Evolutionary conservation across 2,888 invertebrate genomes (phyloP).

Genomic region (Drosophila tanythrix): DNA sequence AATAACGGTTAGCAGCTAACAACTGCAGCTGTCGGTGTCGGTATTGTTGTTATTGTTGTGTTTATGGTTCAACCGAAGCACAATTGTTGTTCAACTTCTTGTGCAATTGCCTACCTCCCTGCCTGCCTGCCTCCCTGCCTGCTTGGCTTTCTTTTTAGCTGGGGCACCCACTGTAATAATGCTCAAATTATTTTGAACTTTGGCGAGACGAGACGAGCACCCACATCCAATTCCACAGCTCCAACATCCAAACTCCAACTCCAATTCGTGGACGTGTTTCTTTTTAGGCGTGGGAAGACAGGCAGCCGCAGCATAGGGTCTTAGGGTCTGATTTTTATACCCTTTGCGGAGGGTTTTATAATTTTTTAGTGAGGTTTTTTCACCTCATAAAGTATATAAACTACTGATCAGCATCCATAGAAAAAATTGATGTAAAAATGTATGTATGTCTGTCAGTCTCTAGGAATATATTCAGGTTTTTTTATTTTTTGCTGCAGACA

Average conservation of each 20-base stretch:
- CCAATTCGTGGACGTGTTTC: background rate
- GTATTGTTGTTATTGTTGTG: constrained; percentile 21
- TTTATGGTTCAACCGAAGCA: constrained; percentile 58
- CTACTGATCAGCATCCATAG: background rate
- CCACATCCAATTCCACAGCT: constrained; percentile 45
- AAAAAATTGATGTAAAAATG: background rate
- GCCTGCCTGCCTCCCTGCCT: background rate
- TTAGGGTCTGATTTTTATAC: background rate
- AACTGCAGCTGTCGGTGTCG: constrained; percentile 42
- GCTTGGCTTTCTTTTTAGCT: constrained; percentile 30
- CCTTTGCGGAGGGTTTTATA: background rate
- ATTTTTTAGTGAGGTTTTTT: background rate
- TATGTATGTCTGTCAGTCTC: background rate
- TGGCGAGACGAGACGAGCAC: constrained; percentile 54
- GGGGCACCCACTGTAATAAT: constrained; percentile 66
- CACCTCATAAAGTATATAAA: background rate
- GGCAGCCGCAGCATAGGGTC: constrained; percentile 10
- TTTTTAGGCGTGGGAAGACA: constrained; percentile 56
- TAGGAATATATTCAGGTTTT: background rate
- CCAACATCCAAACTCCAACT: background rate
- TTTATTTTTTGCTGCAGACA: background rate
- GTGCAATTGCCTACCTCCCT: constrained; percentile 55
- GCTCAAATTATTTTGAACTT: constrained; percentile 78
- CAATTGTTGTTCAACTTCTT: constrained; percentile 64
- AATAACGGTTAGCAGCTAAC: constrained; percentile 65